Conservation (phyloP, 2,888 invertebrate genomes). For the Carterocephalus palaemon region DNA sequence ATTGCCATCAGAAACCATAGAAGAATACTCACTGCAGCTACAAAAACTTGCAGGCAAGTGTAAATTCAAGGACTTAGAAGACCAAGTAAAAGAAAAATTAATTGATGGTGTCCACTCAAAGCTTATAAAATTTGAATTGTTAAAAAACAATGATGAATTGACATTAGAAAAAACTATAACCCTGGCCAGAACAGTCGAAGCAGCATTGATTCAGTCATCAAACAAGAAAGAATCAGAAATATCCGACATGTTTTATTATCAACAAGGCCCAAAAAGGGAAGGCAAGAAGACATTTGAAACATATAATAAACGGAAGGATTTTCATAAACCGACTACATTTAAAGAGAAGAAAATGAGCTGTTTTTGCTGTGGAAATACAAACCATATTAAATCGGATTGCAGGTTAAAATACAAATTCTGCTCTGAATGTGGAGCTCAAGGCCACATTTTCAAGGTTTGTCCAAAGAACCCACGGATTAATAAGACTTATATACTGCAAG, state of each 20-base stretch:
- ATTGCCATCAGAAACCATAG: not conserved
- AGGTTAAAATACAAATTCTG: not conserved
- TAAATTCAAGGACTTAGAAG: constrained; percentile 1
- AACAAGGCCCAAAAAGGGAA: not conserved
- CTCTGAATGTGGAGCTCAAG: not conserved
- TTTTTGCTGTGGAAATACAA: constrained; percentile 3
- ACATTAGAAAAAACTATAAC: not conserved
- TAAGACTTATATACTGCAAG: constrained; percentile 3
- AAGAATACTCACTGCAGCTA: not conserved
- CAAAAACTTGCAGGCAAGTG: not conserved
- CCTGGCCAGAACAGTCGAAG: constrained; percentile 7
- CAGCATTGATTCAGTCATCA: not conserved
- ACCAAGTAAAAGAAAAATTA: constrained; percentile 11
- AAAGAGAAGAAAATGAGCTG: too few relatives aligned
- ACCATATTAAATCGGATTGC: not conserved
- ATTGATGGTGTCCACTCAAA: not conserved
- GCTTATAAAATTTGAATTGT: constrained; percentile 6
- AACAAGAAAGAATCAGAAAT: not conserved
- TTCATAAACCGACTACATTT: not conserved
- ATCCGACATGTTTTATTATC: not conserved
- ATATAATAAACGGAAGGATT: not conserved
- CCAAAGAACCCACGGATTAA: too few relatives aligned
- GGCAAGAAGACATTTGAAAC: not conserved
- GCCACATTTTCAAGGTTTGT: not conserved
- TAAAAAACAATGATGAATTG: not conserved